A percentile compares a stretch with the other conserved stretches of the same genome.
phyloP scores from a whole-genome alignment of 1,140 invertebrate species.

The Aphelenchoides avenae region DNA sequence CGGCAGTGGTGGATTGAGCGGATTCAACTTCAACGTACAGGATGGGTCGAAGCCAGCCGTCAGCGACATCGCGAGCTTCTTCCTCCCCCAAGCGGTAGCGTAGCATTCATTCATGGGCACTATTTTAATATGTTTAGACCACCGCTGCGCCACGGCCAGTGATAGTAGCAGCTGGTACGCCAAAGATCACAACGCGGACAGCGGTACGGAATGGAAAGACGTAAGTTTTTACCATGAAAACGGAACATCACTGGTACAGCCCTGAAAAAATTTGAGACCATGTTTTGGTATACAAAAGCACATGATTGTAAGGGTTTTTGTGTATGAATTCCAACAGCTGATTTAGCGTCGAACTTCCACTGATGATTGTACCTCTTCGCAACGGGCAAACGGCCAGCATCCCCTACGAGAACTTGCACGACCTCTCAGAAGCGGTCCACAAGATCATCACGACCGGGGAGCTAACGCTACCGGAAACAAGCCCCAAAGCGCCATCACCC shows the following conservation, averaged over 20 bases:
- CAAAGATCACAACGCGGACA: constrained; percentile 27
- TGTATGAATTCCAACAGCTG: too few relatives aligned
- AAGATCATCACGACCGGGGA: constrained; percentile 24
- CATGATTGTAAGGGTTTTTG: too few relatives aligned
- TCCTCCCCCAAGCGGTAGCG: constrained; percentile 10
- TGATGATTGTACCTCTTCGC: constrained; percentile 20
- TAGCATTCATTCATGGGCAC: background rate
- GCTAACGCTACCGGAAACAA: constrained; percentile 11
- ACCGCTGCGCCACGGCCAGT: constrained; percentile 12
- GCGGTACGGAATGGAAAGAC: too few relatives aligned
- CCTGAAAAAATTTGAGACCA: too few relatives aligned
- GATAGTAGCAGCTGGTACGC: constrained; percentile 21
- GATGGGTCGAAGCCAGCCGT: background rate
- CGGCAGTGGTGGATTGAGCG: background rate
- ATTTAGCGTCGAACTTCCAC: constrained; percentile 25
- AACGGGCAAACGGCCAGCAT: constrained; percentile 21
- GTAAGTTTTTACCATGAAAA: constrained; percentile 3
- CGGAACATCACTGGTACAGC: too few relatives aligned
- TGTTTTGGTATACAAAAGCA: too few relatives aligned
- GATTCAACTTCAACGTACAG: constrained; percentile 3
- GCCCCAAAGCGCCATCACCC: too few relatives aligned
- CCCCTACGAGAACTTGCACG: constrained; percentile 19
- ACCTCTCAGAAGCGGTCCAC: constrained; percentile 30
- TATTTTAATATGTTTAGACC: background rate
- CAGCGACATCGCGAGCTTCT: constrained; percentile 11